These are phyloP conservation scores for Calonectris borealis DNA, from an alignment of 2,113 vertebrate genomes.

Conservation along the genomic window DNA sequence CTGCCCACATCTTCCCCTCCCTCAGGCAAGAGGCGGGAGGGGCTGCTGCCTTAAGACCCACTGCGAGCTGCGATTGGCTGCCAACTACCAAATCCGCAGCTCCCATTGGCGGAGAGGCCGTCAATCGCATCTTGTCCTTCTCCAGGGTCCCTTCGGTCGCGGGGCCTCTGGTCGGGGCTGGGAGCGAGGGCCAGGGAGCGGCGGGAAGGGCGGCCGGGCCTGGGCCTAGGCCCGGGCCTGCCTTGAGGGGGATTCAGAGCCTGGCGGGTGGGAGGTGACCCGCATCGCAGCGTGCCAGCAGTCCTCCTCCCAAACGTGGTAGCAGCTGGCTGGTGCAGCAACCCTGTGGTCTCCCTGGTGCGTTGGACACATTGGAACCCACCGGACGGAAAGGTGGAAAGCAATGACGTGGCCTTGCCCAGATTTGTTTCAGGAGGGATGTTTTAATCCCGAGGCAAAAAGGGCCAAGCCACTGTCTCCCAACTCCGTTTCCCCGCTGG, in stretches of 20 bases:
- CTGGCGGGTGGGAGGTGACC: too few relatives aligned
- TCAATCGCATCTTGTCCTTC: accelerated
- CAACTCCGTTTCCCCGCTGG: accelerated
- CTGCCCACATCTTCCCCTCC: accelerated
- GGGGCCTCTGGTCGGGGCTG: not conserved
- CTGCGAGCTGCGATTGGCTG: not conserved
- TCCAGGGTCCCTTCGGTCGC: not conserved
- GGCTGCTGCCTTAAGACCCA: not conserved
- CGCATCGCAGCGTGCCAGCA: not conserved
- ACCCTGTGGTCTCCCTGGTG: not conserved
- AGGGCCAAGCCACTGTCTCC: not conserved
- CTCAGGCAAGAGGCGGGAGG: not conserved
- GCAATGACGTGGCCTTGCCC: accelerated
- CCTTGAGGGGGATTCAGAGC: not conserved
- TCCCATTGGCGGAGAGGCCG: not conserved
- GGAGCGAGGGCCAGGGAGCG: not conserved
- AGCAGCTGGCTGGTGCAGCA: not conserved
- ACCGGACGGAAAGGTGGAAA: accelerated
- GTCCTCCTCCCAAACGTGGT: not conserved
- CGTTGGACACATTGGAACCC: not conserved
- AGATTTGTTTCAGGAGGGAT: not conserved
- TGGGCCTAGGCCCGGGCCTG: not conserved
- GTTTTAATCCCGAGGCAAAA: not conserved
- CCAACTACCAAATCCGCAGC: accelerated
- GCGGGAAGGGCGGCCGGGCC: not conserved